Evolutionary conservation across 2,113 vertebrate species (phyloP).

Genomic region (Labeo rohita): DNA sequence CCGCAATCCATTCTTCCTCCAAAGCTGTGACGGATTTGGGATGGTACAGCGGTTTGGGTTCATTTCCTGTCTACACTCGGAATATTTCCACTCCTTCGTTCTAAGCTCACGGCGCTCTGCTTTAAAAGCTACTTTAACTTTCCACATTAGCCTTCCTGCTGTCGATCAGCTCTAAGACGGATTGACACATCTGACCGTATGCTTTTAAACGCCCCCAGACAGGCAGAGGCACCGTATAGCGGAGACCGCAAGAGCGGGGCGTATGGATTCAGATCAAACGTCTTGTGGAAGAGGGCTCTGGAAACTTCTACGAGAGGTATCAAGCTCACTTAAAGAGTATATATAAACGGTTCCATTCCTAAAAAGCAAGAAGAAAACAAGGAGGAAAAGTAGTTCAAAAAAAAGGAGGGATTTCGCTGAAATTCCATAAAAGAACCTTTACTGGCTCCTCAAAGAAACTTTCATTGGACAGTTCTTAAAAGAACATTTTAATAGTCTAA

Average conservation of each 20-base stretch:
- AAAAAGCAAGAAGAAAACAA: not conserved
- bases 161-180: slow-evolving; percentile 16
- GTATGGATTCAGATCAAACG: slow-evolving; percentile 41
- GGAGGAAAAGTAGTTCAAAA: not conserved
- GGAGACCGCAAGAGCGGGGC: not conserved
- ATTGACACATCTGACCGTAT: slow-evolving; percentile 12
- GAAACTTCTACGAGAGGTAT: slow-evolving; percentile 23
- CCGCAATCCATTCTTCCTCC: slow-evolving; percentile 48
- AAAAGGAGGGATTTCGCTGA: not conserved
- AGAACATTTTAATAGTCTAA: not conserved
- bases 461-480: not conserved
- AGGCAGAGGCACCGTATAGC: not conserved
- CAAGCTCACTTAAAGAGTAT: slow-evolving; percentile 6
- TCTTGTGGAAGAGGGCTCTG: slow-evolving; percentile 16
- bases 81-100: slow-evolving; percentile 47
- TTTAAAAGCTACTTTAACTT: slow-evolving; percentile 41
- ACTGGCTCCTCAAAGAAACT: not conserved
- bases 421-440: not conserved
- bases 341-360: slow-evolving; percentile 10
- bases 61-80: slow-evolving; percentile 48
- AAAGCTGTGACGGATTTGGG: slow-evolving; percentile 42
- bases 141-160: slow-evolving; percentile 49
- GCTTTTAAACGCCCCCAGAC: not conserved
- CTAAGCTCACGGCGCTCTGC: slow-evolving; percentile 37
- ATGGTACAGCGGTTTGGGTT: slow-evolving; percentile 44